phyloP scores from a whole-genome alignment of 2,888 invertebrate species.

The Apoda limacodes region DNA sequence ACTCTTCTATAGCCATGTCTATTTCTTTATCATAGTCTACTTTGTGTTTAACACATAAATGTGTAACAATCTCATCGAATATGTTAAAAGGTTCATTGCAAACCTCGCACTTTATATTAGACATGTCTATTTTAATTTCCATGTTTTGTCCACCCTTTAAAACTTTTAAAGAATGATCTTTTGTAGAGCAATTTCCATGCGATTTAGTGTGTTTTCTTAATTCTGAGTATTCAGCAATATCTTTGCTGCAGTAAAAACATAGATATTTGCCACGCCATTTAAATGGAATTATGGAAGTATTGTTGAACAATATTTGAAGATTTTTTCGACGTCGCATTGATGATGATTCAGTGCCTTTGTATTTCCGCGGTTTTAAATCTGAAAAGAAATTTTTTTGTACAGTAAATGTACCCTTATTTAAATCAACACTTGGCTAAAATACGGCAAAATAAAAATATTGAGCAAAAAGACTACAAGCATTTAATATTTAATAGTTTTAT shows the following conservation, averaged over 20 bases:
- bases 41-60: slow-evolving; percentile 41
- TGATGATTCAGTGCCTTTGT: slow-evolving; percentile 45
- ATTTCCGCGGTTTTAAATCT: slow-evolving; percentile 49
- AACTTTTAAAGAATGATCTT: slow-evolving; percentile 51
- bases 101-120: slow-evolving; percentile 42
- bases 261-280: slow-evolving; percentile 62
- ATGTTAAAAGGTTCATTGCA: slow-evolving; percentile 34
- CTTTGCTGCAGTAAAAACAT: slow-evolving; percentile 58
- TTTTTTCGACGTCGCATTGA: slow-evolving; percentile 55
- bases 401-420: slow-evolving; percentile 57
- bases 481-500: neutral
- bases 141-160: slow-evolving; percentile 56
- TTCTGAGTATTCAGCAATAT: slow-evolving; percentile 40
- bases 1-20: slow-evolving; percentile 56
- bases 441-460: slow-evolving; percentile 15
- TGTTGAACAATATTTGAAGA: slow-evolving; percentile 56
- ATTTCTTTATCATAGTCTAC: slow-evolving; percentile 44
- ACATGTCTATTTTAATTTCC: slow-evolving; percentile 59
- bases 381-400: slow-evolving; percentile 47
- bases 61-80: slow-evolving; percentile 37
- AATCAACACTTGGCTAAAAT: slow-evolving; percentile 8
- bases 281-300: slow-evolving; percentile 54
- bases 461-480: neutral
- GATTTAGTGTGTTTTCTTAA: slow-evolving; percentile 46
- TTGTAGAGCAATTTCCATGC: slow-evolving; percentile 47